Evolutionary conservation across 2,797 vertebrate species (phyloP).

Genomic region (Intellagama lesueurii): DNA sequence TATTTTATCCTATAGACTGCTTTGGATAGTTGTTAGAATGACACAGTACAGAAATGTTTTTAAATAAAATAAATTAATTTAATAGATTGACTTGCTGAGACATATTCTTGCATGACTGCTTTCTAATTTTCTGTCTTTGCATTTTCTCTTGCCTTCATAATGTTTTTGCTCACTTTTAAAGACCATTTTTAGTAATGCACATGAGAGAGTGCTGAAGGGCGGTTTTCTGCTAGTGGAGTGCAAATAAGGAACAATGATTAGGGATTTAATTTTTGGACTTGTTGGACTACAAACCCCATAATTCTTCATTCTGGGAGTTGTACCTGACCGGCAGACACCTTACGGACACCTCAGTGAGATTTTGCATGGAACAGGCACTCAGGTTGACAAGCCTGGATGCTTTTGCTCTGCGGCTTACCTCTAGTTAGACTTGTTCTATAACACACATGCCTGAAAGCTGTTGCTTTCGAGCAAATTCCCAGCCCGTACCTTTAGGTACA

Average conservation of each 20-base stretch:
- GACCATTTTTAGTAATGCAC: conserved; percentile 13
- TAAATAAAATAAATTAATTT: conserved; percentile 15
- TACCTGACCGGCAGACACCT: too few relatives aligned
- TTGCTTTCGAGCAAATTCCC: not conserved
- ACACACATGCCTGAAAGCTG: not conserved
- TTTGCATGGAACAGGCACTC: not conserved
- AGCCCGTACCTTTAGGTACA: not conserved
- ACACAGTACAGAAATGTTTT: too few relatives aligned
- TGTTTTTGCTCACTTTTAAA: not conserved
- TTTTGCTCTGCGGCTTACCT: not conserved
- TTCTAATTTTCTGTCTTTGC: conserved; percentile 3
- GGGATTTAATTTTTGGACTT: too few relatives aligned
- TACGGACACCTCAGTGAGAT: too few relatives aligned
- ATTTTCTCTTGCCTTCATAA: not conserved
- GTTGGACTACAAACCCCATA: too few relatives aligned
- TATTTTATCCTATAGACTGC: too few relatives aligned
- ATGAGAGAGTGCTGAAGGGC: too few relatives aligned
- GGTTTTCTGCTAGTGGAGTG: not conserved
- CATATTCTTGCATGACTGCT: conserved; percentile 23
- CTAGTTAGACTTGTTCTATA: not conserved
- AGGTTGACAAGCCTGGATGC: not conserved
- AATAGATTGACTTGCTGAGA: conserved; percentile 36
- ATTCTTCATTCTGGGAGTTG: too few relatives aligned
- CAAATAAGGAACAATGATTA: not conserved
- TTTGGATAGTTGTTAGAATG: too few relatives aligned